Evolutionary conservation across 2,888 invertebrate species (phyloP), one percentile per base, ranked within the genome.

Genomic region (Agriopis aurantiaria): DNA sequence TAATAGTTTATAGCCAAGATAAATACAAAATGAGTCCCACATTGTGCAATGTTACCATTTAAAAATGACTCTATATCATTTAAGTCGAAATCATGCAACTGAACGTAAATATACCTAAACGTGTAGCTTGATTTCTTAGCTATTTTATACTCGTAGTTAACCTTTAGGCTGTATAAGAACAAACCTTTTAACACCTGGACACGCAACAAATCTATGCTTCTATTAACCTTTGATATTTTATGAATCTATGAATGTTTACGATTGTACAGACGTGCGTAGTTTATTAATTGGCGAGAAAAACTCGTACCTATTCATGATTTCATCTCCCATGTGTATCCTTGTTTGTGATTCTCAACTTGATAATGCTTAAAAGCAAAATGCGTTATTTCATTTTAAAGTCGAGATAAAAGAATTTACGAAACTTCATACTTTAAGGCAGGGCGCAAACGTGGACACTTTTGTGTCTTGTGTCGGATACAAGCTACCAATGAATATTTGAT

Each of bases 151-250:
- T 46, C 11, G n/a, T 12, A 53, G 45, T 53, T 62, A 64, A 63
- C 55, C 53, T 55, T 56, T 65, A 57, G 57, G 57, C 57, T 9
- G 12, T 57, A 33, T 33, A 56, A 65, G 49, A 57, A 65, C 65
- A 65, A 65, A 55, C 55, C 55, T 55, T 55, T 60, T 66, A 66
- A 68, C 48, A 63, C 51, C 56, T 55, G 61, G 71, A 71, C 71
- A 72, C 56, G 11, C 8, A 55, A 41, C 65, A 71, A 65, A 66
- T 33, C 58, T 58, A 69, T 57, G 65, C 45, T 46, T 43, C 17
- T 66, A 45, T 62, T 78, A 73, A 77, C 78, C 74, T 78, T 75
- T 69, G 61, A 14, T 59, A 62, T 73, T 61, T 69, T 68, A 33
- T 67, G 65, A 17, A 33, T 55, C 48, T 48, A 53, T 57, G 41